Base-by-base conservation (phyloP, 2,797 vertebrate species). In the Fringilla coelebs region DNA sequence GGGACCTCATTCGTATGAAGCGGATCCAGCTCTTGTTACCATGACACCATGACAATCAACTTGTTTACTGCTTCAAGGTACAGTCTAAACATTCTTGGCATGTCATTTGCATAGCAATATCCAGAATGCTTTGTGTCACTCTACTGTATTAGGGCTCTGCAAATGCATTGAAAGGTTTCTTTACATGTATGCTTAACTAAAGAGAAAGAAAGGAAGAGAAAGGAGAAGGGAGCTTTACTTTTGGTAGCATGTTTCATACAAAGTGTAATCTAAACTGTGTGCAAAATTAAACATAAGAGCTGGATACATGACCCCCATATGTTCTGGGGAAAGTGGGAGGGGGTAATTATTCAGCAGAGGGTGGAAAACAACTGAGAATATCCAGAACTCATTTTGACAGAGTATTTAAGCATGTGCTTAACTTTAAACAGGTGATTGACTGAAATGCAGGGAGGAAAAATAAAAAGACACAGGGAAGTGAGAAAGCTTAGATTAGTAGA, bases 71-170 rank as follows among this genome's bases (percentile, higher is more conserved):
- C 94, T 96, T 91, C 92, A 96, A 98, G 96, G 97, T 97, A 97
- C 95, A 96, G 95, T 88, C 81, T 97, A 96, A 97, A 96, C 54
- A 75, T 96, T 96, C 96, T 97, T 97, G 96, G 97, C 96, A 97
- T 28, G 90, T 98, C 85, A 98, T 98, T 98, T 98, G 97, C 98
- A 98, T 97, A 96, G 97, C 96, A 98, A 98, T 98, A 97, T 97
- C 96, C 96, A 96, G 96, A 97, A 97, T 95, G 96, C 96, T 96
- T 97, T 98, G 97, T 96, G 96, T 55, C 96, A 95, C 75, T 94
- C 67, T 94, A 90, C 95, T 72, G 94, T 80, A 78, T 96, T 89
- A 66, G 63, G 74, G 75, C 95, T 91, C 95, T 89, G 85, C 88
- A 90, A 95, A 84, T 1, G 16, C 60, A 58, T 24, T 92, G 95